Evolutionary conservation across 1,140 invertebrate species (phyloP).

Genomic region (Trachymyrmex cornetzi): DNA sequence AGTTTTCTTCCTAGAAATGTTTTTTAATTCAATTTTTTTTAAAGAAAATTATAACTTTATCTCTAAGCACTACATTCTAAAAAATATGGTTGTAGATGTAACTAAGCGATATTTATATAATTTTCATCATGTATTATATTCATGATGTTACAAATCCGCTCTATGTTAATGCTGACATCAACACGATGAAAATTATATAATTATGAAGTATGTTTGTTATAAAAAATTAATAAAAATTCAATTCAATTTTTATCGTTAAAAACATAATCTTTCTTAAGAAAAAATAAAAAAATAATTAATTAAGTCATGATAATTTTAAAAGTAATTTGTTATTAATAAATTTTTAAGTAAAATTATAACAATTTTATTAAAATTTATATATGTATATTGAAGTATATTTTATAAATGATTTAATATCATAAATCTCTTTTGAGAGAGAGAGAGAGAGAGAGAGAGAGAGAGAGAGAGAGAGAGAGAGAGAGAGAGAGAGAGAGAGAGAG

Average conservation of each 20-base stretch:
- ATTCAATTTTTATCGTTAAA: background rate
- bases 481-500: too few relatives aligned
- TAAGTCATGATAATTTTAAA: background rate
- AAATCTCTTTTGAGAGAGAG: too few relatives aligned
- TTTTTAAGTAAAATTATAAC: background rate
- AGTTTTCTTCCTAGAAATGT: background rate
- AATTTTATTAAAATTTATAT: background rate
- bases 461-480: too few relatives aligned
- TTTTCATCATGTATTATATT: too few relatives aligned
- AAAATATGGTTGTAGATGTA: too few relatives aligned
- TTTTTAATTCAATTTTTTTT: background rate
- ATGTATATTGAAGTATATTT: background rate
- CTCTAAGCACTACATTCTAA: background rate
- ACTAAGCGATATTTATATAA: too few relatives aligned
- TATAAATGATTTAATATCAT: too few relatives aligned
- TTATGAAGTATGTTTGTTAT: background rate
- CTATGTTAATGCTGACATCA: too few relatives aligned
- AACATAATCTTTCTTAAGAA: too few relatives aligned
- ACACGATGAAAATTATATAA: background rate
- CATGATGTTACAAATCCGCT: too few relatives aligned
- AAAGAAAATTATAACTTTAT: background rate
- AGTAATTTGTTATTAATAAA: background rate
- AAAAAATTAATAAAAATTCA: slow-evolving; percentile 1
- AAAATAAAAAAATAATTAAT: background rate
- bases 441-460: too few relatives aligned